A percentile compares a stretch with the other conserved stretches of the same genome.
phyloP scores from a whole-genome alignment of 2,113 vertebrate genomes.

The Myrmecophaga tridactyla region DNA sequence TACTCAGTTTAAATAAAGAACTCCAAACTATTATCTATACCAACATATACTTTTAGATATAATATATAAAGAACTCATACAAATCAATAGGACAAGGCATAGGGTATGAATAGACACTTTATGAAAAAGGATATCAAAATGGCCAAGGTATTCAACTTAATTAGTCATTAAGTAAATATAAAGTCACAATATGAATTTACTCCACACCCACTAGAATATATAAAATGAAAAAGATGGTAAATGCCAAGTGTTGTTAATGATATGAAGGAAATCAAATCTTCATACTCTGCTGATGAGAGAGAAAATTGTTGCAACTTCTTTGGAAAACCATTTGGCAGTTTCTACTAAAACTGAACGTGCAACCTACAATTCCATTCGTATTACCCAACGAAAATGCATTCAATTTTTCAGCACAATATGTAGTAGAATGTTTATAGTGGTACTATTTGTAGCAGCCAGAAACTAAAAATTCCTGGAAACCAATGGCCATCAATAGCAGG shows the following conservation, averaged over 20 bases:
- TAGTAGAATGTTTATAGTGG: neutral
- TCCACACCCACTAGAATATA: neutral
- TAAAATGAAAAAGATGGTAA: conserved; percentile 14
- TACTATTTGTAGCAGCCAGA: neutral
- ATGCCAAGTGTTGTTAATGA: neutral
- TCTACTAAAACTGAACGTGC: neutral
- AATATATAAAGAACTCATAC: neutral
- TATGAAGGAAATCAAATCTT: neutral
- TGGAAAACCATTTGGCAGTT: neutral
- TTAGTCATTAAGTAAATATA: neutral
- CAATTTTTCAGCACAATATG: neutral
- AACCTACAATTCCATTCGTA: neutral
- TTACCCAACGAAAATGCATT: neutral
- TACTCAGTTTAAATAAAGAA: neutral
- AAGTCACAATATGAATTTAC: neutral
- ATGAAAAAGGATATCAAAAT: neutral
- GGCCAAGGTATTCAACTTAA: neutral
- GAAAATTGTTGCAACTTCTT: neutral
- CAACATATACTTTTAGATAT: neutral
- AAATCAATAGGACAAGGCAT: neutral
- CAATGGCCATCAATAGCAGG: neutral
- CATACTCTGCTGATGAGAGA: neutral
- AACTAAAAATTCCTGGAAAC: neutral
- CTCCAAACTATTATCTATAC: neutral
- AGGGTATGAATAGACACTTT: neutral